Percentiles rank a stretch among this genome's conserved stretches.
These are phyloP conservation scores for Bimastos eiseni DNA, from an alignment of 2,888 invertebrate species.

Conservation along the genomic window DNA sequence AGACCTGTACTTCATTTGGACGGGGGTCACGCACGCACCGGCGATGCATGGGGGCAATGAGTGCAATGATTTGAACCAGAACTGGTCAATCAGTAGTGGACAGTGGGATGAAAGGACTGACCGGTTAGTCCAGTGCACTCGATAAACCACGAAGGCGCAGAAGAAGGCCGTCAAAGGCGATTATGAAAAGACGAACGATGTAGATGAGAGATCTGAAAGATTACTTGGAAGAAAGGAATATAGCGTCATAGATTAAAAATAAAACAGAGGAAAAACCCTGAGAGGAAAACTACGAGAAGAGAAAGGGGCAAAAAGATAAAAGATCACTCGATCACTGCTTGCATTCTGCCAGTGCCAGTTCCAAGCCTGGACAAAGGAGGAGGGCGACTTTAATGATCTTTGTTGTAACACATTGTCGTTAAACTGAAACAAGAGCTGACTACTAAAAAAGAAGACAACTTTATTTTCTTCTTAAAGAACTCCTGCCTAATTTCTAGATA, in stretches of 20 bases:
- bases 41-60: background rate
- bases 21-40: background rate
- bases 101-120: background rate
- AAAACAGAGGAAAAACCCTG: too few relatives aligned
- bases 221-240: background rate
- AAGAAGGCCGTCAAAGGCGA: background rate
- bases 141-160: background rate
- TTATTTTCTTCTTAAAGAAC: too few relatives aligned
- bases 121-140: background rate
- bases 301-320: too few relatives aligned
- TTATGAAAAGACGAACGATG: background rate
- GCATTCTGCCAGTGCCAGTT: too few relatives aligned
- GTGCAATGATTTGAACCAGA: constrained; percentile 2
- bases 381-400: too few relatives aligned
- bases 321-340: too few relatives aligned
- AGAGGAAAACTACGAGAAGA: too few relatives aligned
- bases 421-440: too few relatives aligned
- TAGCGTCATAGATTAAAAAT: background rate
- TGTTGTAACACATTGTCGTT: too few relatives aligned
- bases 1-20: background rate
- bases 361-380: too few relatives aligned
- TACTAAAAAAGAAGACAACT: too few relatives aligned
- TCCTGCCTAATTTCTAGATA: too few relatives aligned
- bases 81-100: background rate
- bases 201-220: background rate